Percentiles rank a stretch among this genome's conserved stretches.
These are phyloP conservation scores for Caenorhabditis drosophilae DNA, from an alignment of 2,888 invertebrate species.

Conservation along the genomic window DNA sequence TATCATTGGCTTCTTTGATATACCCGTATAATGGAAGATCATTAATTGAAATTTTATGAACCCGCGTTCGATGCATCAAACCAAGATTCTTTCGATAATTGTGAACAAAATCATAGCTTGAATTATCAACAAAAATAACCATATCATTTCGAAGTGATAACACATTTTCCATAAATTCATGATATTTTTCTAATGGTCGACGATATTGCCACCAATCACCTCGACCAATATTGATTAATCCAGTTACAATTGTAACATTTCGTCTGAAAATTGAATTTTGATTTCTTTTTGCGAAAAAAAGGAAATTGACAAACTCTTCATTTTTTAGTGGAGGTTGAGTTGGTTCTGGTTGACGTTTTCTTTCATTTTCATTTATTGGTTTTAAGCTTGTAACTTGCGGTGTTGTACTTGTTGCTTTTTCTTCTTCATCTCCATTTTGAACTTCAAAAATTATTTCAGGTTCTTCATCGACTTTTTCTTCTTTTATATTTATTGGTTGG, in stretches of 20 bases:
- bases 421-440: conserved; percentile 1
- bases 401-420: conserved; percentile 8
- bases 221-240: conserved; percentile 68
- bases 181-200: conserved; percentile 65
- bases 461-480: background rate
- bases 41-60: conserved; percentile 40
- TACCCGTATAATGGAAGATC: conserved; percentile 55
- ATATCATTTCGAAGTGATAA: conserved; percentile 50
- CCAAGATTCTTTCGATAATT: conserved; percentile 43
- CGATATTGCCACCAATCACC: conserved; percentile 68
- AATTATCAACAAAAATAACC: conserved; percentile 60
- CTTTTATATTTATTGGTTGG: conserved; percentile 1
- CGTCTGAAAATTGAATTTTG: conserved; percentile 23
- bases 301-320: conserved; percentile 9
- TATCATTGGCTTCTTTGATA: conserved; percentile 56
- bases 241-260: conserved; percentile 67
- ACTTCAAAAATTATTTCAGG: background rate
- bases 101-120: conserved; percentile 54
- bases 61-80: conserved; percentile 41
- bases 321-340: conserved; percentile 7
- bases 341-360: conserved; percentile 25
- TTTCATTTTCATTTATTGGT: background rate
- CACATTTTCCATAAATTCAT: conserved; percentile 64
- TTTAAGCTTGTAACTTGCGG: background rate
- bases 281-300: background rate